These are phyloP conservation scores for Oreochromis aureus DNA, from an alignment of 2,113 vertebrate species.

Conservation along the genomic window DNA sequence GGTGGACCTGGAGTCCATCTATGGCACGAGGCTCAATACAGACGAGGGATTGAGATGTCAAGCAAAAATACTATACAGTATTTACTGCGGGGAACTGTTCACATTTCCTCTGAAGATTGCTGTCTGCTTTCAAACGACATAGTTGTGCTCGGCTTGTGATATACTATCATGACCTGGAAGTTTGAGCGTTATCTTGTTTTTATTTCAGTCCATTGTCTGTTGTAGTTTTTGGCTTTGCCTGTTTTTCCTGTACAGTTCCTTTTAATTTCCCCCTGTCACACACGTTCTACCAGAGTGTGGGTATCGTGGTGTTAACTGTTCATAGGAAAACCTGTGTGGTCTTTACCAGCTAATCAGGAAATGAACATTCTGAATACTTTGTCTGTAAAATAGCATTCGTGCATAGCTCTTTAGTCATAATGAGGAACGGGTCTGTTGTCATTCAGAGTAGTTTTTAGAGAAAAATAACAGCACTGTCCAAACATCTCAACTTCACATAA, in stretches of 20 bases:
- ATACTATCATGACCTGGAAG: not conserved
- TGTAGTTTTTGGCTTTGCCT: not conserved
- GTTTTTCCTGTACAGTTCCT: not conserved
- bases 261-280: not conserved
- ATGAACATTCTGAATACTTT: not conserved
- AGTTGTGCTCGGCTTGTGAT: not conserved
- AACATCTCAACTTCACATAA: not conserved
- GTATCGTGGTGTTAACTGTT: not conserved
- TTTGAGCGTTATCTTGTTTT: not conserved
- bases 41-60: not conserved
- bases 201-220: not conserved
- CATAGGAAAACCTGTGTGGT: not conserved
- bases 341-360: not conserved
- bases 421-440: not conserved
- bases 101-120: not conserved
- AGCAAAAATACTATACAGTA: not conserved
- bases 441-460: rapidly evolving
- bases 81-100: not conserved
- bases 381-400: not conserved
- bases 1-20: not conserved
- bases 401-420: not conserved
- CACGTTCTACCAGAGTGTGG: not conserved
- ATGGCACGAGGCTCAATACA: not conserved
- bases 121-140: not conserved
- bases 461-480: not conserved